Conservation (phyloP, 2,113 vertebrate genomes). For the Elaphurus davidianus region DNA sequence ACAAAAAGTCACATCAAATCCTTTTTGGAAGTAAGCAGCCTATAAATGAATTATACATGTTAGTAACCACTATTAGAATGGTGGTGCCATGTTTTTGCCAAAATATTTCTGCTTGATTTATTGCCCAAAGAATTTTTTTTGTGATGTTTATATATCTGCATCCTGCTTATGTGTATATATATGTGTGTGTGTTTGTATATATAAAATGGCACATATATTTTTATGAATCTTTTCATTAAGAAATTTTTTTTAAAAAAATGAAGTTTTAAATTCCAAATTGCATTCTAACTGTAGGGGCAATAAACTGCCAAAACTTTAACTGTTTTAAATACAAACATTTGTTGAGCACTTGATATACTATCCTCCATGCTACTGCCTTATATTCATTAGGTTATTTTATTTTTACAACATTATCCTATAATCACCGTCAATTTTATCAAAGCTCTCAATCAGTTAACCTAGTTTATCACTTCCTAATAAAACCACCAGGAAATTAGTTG, state of each 20-base stretch:
- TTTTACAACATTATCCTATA: neutral
- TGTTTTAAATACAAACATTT: neutral
- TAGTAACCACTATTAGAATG: neutral
- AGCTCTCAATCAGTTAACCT: neutral
- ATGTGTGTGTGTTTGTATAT: neutral
- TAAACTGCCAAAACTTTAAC: neutral
- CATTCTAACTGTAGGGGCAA: neutral
- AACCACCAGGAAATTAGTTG: neutral
- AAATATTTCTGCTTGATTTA: constrained; percentile 30
- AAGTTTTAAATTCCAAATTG: neutral
- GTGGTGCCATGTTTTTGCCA: neutral
- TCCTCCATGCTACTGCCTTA: neutral
- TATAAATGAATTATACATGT: neutral
- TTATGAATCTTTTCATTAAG: neutral
- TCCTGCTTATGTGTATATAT: neutral
- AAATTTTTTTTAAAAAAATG: neutral
- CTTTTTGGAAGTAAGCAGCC: neutral
- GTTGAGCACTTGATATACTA: neutral
- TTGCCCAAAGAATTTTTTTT: neutral
- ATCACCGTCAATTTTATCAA: constrained; percentile 6
- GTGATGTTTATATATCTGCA: neutral
- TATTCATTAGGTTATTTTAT: neutral
- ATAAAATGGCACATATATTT: neutral
- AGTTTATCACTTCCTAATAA: neutral
- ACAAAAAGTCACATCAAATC: neutral